Percentiles rank a stretch among this genome's conserved stretches.
phyloP scores from a whole-genome alignment of 2,797 vertebrate species.

The Ispidina lecontei region DNA sequence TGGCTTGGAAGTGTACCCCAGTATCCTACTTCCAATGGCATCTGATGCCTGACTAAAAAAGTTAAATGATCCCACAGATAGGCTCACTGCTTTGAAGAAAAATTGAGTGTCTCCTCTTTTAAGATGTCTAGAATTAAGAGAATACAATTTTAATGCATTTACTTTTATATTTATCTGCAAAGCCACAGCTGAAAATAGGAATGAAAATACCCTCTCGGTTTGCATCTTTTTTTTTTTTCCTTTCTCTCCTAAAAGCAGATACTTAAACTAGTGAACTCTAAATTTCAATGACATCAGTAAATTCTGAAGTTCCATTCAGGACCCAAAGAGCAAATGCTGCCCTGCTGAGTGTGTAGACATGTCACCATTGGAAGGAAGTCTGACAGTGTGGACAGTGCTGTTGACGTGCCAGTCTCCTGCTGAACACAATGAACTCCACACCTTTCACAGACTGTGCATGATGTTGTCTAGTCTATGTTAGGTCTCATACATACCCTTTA shows the following conservation, averaged over 20 bases:
- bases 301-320: background rate
- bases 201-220: background rate
- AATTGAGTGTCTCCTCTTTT: background rate
- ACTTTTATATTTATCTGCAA: background rate
- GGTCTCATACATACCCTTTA: constrained; percentile 78
- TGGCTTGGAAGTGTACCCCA: background rate
- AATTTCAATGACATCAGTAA: background rate
- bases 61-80: background rate
- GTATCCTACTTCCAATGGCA: background rate
- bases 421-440: background rate
- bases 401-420: background rate
- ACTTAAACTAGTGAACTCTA: background rate
- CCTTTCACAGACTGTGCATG: background rate
- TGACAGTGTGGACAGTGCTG: background rate
- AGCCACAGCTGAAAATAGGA: background rate
- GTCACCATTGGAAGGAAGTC: background rate
- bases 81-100: background rate
- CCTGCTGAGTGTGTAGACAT: background rate
- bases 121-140: background rate
- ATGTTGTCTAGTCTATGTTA: background rate
- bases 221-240: rapidly evolving
- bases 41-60: background rate
- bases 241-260: background rate
- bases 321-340: background rate
- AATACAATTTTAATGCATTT: background rate